Conservation (phyloP, 1,140 invertebrate genomes). For the Diorhabda elongata region DNA sequence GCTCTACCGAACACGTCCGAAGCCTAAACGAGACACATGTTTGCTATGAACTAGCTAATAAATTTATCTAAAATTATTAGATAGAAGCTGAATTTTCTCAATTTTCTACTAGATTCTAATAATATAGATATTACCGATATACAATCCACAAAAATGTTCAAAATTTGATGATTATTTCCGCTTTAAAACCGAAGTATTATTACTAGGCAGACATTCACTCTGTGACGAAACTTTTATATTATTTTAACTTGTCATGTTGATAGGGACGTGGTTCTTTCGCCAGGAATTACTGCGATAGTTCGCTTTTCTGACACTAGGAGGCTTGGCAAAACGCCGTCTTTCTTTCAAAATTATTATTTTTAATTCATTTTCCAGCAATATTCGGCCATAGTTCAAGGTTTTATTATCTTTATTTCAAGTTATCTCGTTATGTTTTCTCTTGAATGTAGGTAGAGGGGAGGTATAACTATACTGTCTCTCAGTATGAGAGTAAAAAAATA, state of each 20-base stretch:
- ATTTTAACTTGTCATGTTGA: conserved; percentile 42
- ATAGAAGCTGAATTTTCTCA: conserved; percentile 25
- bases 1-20: conserved; percentile 32
- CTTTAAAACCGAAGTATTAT: conserved; percentile 25
- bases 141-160: conserved; percentile 39
- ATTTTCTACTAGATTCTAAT: conserved; percentile 32
- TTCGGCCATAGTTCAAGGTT: conserved; percentile 31
- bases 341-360: conserved; percentile 31
- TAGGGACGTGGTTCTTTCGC: conserved; percentile 45
- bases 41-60: conserved; percentile 31
- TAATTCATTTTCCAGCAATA: conserved; percentile 37
- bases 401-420: conserved; percentile 22
- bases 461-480: background rate
- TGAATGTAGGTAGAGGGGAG: background rate
- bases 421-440: background rate
- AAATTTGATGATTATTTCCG: conserved; percentile 27
- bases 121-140: conserved; percentile 20
- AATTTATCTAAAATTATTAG: conserved; percentile 26
- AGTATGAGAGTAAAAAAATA: background rate
- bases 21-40: conserved; percentile 35
- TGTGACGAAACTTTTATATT: conserved; percentile 37
- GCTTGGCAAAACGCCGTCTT: conserved; percentile 29
- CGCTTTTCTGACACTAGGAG: conserved; percentile 32
- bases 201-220: conserved; percentile 28
- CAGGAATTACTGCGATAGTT: conserved; percentile 41